Base-by-base conservation (phyloP, 2,797 vertebrate genomes). In the Rhinophrynus dorsalis region DNA sequence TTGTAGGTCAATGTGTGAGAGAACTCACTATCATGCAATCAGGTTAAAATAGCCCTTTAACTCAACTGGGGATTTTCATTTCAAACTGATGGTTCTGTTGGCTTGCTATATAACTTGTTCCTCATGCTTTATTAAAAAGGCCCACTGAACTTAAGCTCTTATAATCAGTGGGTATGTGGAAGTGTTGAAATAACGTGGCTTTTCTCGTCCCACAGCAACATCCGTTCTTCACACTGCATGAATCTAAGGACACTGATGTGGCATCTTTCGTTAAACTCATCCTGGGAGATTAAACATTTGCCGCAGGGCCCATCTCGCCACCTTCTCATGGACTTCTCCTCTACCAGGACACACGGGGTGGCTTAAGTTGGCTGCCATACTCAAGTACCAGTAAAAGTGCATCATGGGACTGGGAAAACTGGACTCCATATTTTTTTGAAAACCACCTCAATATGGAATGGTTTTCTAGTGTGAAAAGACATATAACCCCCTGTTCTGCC, bases 191-290 rank as follows among this genome's bases (percentile, higher is more conserved):
- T n/a, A n/a, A n/a, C n/a, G n/a, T n/a, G n/a, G n/a, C n/a, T 67
- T 32, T 77, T 60, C 77, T 76, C 32, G 74, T 67, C 68, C 51
- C 72, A 60, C 83, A 99, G 96, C 92, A 93, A 93, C 96, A 96
- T 86, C 91, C 84, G 74, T 99, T 98, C 91, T 97, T 97, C 90
- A 92, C 88, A 61, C 83, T 88, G 83, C 95, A 99, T 2, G 95
- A 97, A 90, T 92, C 93, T 91, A 96, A 96, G 94, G 93, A 93
- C 67, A 98, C 96, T 73, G 95, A 99, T 68, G 95, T 97, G 86
- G 95, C 95, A 59, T 93, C 92, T 87, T 99, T 97, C 83, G 96
- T 98, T 82, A 96, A 94, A 81, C 86, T 89, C 82, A 94, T 97
- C 89, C 82, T 98, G 81, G 94, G 93, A 79, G 93, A 96, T 85